A percentile compares a stretch with the other conserved stretches of the same genome.
phyloP scores from a whole-genome alignment of 2,797 vertebrate species.

The Pelobates cultripes region DNA sequence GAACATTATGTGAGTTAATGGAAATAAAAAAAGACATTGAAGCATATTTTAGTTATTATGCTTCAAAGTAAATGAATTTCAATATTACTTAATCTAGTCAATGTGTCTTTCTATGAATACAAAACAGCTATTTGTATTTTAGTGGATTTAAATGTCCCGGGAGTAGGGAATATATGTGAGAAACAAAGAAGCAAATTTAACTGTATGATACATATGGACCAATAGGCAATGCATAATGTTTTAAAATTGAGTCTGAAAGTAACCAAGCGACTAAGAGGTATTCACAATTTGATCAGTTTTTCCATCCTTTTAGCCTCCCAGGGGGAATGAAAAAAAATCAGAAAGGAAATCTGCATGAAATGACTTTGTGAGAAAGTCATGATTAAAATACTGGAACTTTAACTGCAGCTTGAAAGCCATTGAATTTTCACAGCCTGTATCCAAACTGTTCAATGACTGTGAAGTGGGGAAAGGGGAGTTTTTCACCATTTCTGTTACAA shows the following conservation, averaged over 20 bases:
- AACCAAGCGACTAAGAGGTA: slow-evolving; percentile 45
- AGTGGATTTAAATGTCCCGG: slow-evolving; percentile 39
- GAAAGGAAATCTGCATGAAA: slow-evolving; percentile 60
- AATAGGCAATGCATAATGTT: slow-evolving; percentile 50
- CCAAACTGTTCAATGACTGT: neutral
- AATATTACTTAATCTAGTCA: slow-evolving; percentile 40
- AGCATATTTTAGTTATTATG: slow-evolving; percentile 22
- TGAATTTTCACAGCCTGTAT: slow-evolving; percentile 16
- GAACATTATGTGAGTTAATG: slow-evolving; percentile 30
- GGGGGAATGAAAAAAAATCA: slow-evolving; percentile 46
- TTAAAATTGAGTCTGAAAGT: slow-evolving; percentile 50
- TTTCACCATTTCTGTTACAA: no score
- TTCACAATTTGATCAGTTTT: slow-evolving; percentile 56
- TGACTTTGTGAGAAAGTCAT: slow-evolving; percentile 57
- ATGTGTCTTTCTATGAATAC: slow-evolving; percentile 30
- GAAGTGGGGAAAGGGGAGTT: no score
- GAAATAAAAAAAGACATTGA: slow-evolving; percentile 31
- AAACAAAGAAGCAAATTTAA: slow-evolving; percentile 29
- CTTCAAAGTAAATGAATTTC: slow-evolving; percentile 14
- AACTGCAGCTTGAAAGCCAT: neutral
- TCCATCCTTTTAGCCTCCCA: slow-evolving; percentile 44
- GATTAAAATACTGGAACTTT: slow-evolving; percentile 50
- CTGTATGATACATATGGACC: slow-evolving; percentile 32
- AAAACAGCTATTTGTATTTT: slow-evolving; percentile 40
- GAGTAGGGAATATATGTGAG: slow-evolving; percentile 35